Base-by-base conservation (phyloP, 2,113 vertebrate species). In the Glaucomys volans region DNA sequence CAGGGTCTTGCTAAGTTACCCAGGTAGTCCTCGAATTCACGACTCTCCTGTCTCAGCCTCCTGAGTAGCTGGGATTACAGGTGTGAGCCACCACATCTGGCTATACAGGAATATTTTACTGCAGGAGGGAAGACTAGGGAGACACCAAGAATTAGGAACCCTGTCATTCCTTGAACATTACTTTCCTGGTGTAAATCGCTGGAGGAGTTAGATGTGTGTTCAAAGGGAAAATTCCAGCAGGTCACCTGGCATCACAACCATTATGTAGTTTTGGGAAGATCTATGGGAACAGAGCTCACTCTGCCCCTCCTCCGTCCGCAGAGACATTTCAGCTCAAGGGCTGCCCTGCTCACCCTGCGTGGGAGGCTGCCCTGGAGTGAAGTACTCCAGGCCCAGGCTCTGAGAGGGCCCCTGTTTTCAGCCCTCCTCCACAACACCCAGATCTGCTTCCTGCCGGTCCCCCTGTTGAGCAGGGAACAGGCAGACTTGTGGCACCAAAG, bases 181-280 rank as follows among this genome's bases (percentile, higher is more conserved):
- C 13, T 77, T 85, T 90, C 87, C 92, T 44, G 52, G 66, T 84
- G 32, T 76, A 52, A 44, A 37, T 59, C 57, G 8, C 54, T 54
- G 18, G 83, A 62, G 22, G 67, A 75, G 66, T 76, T 7, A 81
- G 26, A 76, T 62, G 50, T 62, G 57, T 32, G 79, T 37, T 83
- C 22, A 71, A 90, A 91, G 79, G 71, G 81, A 92, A 96, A 92
- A 94, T 87, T 76, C 84, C 92, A 95, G 86, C 50, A 6, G 84
- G 69, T 90, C 88, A 94, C 75, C 17, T 3, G 84, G 50, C 8
- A 3, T 18, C 32, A 9, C 1, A 14, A 64, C 47, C 54, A 71
- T 2, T n/a, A 16, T 24, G 9, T 72, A 69, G 62, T 50, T 83
- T 57, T 52, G 42, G 87, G 75, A 40, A 67, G 67, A 44, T 52